Evolutionary conservation across 2,797 vertebrate genomes (phyloP), one percentile per base, ranked within the genome.

Genomic region (Dromococcyx pavoninus): DNA sequence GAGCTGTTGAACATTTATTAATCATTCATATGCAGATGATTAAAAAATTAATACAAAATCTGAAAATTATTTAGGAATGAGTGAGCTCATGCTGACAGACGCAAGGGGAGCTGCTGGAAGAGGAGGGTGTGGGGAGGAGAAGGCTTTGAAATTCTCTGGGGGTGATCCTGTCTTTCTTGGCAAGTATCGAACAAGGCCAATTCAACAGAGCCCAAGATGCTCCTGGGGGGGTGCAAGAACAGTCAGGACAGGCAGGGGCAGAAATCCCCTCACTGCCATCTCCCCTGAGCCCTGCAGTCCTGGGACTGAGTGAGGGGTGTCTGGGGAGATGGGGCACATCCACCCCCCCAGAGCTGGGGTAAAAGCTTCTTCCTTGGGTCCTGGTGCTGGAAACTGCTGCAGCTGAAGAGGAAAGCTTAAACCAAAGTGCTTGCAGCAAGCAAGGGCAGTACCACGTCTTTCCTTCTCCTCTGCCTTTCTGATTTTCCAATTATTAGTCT

Each of bases 31-130:
- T 41, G 43, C 60, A 87, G 86, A 95, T 91, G 93, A 95, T 96
- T 95, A 95, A 95, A 96, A 96, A 94, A 96, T 94, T 95, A 96
- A 96, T 96, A 95, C 67, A 73, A 88, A 93, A 86, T 76, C 77
- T 76, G 83, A 94, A 94, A 73, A 73, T 93, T 14, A 95, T 95
- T 96, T 94, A 94, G 83, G 88, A 81, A 58, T 61, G 80, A 90
- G 39, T 24, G 62, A 90, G 53, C 67, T 95, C 60, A 4, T 16
- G 90, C 67, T 83, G 88, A 93, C 89, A 93, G 74, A 93, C 73
- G 64, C 65, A 72, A 88, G 62, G 83, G 62, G 83, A 84, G 65
- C 50, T 90, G 62, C 70, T 86, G 73, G 41, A 57, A 80, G 76
- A 32, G 50, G 73, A 37, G 32, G 41, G 32, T 16, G 2, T 22